Conservation (phyloP, 2,113 vertebrate genomes). For the Hemiscyllium ocellatum region DNA sequence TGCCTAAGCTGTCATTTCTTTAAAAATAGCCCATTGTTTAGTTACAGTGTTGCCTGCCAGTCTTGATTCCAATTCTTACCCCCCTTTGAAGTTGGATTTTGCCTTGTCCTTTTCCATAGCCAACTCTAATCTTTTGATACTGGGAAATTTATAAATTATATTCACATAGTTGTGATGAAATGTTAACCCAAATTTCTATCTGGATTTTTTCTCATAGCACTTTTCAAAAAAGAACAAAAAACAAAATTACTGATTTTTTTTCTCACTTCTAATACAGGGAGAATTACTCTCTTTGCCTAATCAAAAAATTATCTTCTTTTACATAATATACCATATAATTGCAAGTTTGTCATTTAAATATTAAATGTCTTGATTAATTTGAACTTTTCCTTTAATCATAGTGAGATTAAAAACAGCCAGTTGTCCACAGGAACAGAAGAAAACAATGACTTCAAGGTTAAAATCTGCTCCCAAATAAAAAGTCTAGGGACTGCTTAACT, state of each 20-base stretch:
- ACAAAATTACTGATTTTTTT: background rate
- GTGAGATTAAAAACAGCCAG: conserved; percentile 39
- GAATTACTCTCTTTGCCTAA: background rate
- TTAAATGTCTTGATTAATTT: background rate
- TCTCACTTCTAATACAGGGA: background rate
- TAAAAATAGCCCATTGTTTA: too few species aligned
- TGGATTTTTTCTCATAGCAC: background rate
- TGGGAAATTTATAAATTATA: conserved; percentile 12
- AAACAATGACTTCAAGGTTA: conserved; percentile 47
- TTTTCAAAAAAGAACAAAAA: background rate
- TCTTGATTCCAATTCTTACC: too few species aligned
- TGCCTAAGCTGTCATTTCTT: too few species aligned
- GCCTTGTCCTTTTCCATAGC: too few species aligned
- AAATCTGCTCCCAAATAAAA: conserved; percentile 45
- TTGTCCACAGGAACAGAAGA: conserved; percentile 43
- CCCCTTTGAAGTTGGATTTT: too few species aligned
- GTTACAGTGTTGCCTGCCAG: too few species aligned
- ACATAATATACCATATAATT: background rate
- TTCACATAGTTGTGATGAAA: background rate
- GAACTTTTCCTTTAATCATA: conserved; percentile 36
- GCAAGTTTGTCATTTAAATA: background rate
- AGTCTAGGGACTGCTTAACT: conserved; percentile 39
- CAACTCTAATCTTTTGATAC: background rate
- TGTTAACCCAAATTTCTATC: background rate
- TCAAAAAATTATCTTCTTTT: conserved; percentile 36